phyloP scores from a whole-genome alignment of 23 tunicate species.

The Trididemnum nubilum region DNA sequence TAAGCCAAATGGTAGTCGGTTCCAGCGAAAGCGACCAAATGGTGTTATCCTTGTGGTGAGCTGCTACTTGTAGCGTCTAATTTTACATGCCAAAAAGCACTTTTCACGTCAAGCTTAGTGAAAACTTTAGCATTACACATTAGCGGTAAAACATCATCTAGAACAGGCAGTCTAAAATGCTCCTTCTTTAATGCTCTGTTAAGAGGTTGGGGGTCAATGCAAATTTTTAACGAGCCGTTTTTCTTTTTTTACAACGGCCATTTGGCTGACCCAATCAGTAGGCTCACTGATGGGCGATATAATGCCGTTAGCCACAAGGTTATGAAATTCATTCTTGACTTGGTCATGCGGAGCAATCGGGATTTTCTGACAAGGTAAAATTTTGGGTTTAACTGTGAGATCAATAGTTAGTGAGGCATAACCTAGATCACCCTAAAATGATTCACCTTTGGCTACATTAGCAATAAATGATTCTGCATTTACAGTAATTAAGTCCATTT shows the following conservation, averaged over 20 bases:
- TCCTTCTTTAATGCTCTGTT: constrained; percentile 23
- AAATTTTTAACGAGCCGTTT: constrained; percentile 23
- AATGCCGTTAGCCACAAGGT: not conserved
- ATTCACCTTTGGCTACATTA: not conserved
- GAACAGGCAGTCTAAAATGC: constrained; percentile 32
- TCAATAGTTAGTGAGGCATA: constrained; percentile 20
- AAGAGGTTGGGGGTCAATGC: constrained; percentile 32
- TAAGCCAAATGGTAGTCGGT: constrained; percentile 35
- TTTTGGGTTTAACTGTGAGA: constrained; percentile 13
- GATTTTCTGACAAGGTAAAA: constrained; percentile 23
- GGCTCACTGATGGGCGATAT: constrained; percentile 25
- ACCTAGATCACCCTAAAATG: constrained; percentile 19
- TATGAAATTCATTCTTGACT: constrained; percentile 28
- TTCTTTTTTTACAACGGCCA: constrained; percentile 29
- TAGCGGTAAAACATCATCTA: constrained; percentile 21
- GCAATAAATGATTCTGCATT: constrained; percentile 16
- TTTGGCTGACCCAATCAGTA: constrained; percentile 40
- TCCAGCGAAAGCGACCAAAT: constrained; percentile 30
- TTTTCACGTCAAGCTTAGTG: constrained; percentile 33
- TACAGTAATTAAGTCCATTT: constrained; percentile 16
- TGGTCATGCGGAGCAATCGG: constrained; percentile 1
- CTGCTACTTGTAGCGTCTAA: constrained; percentile 9
- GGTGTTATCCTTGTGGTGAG: constrained; percentile 37
- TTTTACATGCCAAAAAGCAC: constrained; percentile 32
- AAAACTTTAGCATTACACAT: constrained; percentile 30